Conservation (phyloP, 2,888 invertebrate genomes). For the Copidosoma aretas region DNA sequence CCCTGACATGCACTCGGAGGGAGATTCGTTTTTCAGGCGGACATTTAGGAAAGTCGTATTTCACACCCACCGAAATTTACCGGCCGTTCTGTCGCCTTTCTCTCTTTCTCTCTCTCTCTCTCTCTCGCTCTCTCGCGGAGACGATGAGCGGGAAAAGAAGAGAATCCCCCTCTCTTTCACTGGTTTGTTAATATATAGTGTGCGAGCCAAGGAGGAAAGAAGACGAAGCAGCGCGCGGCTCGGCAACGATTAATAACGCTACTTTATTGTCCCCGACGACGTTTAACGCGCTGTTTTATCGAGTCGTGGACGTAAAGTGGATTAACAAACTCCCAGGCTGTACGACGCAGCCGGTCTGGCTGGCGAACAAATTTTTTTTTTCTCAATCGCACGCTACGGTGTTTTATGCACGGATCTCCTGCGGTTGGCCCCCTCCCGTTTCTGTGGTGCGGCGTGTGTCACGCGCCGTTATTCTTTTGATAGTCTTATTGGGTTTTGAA, state of each 20-base stretch:
- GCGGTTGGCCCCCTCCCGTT: not conserved
- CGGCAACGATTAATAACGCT: conserved; percentile 37
- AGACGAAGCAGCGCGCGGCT: too few species aligned
- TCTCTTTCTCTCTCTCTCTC: too few species aligned
- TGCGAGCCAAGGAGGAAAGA: too few species aligned
- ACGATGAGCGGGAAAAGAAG: conserved; percentile 13
- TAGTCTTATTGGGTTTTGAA: conserved; percentile 11
- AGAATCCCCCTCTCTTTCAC: too few species aligned
- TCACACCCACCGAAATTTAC: conserved; percentile 46
- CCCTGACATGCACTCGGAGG: conserved; percentile 14
- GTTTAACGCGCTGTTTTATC: conserved; percentile 35
- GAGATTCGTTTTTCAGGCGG: conserved; percentile 39
- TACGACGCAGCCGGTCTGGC: too few species aligned
- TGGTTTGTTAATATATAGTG: too few species aligned
- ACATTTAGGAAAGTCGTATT: conserved; percentile 45
- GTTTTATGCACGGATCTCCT: too few species aligned
- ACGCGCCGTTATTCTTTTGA: conserved; percentile 13
- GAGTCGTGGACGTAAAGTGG: conserved; percentile 35
- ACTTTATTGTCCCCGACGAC: conserved; percentile 33
- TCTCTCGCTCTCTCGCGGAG: not conserved
- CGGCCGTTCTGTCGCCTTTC: too few species aligned
- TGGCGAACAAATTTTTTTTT: too few species aligned
- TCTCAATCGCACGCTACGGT: too few species aligned
- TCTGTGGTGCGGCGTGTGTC: conserved; percentile 13
- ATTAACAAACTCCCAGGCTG: conserved; percentile 31